Conservation (phyloP, 2,888 invertebrate genomes). For the Sphaerophoria rueppellii region DNA sequence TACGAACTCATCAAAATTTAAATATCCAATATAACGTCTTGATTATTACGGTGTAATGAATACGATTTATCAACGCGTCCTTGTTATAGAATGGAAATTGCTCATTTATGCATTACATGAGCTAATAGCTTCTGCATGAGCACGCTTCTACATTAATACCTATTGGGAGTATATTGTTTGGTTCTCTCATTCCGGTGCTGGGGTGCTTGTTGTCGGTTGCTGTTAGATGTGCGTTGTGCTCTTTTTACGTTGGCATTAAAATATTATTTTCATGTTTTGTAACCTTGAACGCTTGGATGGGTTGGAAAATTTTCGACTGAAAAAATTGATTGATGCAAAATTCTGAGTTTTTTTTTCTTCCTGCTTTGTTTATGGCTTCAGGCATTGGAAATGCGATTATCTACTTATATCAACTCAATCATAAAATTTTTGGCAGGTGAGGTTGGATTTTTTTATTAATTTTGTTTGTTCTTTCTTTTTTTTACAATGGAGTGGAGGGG, state of each 20-base stretch:
- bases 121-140: constrained; percentile 40
- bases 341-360: background rate
- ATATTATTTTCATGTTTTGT: background rate
- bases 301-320: constrained; percentile 4
- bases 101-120: constrained; percentile 46
- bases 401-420: too few relatives aligned
- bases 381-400: too few relatives aligned
- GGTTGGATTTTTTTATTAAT: too few relatives aligned
- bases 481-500: too few relatives aligned
- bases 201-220: background rate
- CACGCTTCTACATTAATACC: constrained; percentile 19
- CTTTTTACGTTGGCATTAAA: constrained; percentile 3
- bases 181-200: too few relatives aligned
- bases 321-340: constrained; percentile 4
- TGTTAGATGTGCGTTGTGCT: background rate
- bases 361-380: too few relatives aligned
- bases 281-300: constrained; percentile 9
- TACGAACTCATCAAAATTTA: constrained; percentile 57
- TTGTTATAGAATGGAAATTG: constrained; percentile 34
- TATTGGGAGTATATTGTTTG: too few relatives aligned
- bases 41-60: constrained; percentile 34
- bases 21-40: constrained; percentile 43
- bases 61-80: constrained; percentile 39
- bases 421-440: too few relatives aligned
- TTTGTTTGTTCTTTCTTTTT: too few relatives aligned